phyloP scores from a whole-genome alignment of 2,113 vertebrate species.

The Siniperca knerii region DNA sequence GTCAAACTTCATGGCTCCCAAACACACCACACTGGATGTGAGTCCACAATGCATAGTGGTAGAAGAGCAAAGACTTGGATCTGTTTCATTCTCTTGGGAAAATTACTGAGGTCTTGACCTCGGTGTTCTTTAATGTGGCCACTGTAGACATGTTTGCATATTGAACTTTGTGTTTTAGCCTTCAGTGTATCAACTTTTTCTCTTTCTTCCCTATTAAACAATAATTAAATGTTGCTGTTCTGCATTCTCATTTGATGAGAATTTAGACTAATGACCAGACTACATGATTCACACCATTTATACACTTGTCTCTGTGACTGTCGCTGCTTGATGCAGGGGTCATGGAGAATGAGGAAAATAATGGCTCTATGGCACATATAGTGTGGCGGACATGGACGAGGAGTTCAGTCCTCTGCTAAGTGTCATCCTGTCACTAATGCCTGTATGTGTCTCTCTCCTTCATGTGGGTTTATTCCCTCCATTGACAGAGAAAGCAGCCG shows the following conservation, averaged over 20 bases:
- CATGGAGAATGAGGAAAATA: slow-evolving; percentile 45
- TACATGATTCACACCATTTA: neutral
- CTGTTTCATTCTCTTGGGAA: neutral
- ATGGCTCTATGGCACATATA: slow-evolving; percentile 43
- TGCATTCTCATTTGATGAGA: slow-evolving; percentile 67
- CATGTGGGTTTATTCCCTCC: slow-evolving; percentile 82
- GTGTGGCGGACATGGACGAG: slow-evolving; percentile 61
- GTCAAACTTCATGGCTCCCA: slow-evolving; percentile 9
- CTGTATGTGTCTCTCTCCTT: slow-evolving; percentile 85
- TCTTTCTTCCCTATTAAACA: neutral
- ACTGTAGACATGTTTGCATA: neutral
- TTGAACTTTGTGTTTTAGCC: neutral
- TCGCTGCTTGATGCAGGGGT: slow-evolving; percentile 59
- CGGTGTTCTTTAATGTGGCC: slow-evolving; percentile 5
- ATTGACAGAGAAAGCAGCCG: slow-evolving; percentile 85
- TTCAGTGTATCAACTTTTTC: slow-evolving; percentile 6
- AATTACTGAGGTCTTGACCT: slow-evolving; percentile 45
- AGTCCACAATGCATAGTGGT: neutral
- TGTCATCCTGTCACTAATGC: slow-evolving; percentile 82
- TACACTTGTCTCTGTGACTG: slow-evolving; percentile 49
- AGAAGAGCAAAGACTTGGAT: neutral
- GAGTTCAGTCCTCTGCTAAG: slow-evolving; percentile 71
- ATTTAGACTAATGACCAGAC: slow-evolving; percentile 29
- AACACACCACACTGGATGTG: neutral
- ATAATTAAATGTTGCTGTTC: slow-evolving; percentile 12